These are phyloP conservation scores for Cromileptes altivelis DNA, from an alignment of 2,113 vertebrate species.

Conservation along the genomic window DNA sequence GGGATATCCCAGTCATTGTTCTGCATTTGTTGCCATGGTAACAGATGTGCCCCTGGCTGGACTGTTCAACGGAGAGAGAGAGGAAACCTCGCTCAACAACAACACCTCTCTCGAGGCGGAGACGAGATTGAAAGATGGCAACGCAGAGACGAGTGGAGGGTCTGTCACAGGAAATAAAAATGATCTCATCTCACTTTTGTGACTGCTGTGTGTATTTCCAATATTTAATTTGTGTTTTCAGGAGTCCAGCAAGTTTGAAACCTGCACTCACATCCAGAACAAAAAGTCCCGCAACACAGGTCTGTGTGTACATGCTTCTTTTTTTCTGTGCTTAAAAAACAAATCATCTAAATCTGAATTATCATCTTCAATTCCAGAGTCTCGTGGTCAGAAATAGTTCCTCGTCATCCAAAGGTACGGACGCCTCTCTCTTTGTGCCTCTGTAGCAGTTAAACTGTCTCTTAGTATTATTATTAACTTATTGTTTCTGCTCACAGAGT, in stretches of 20 bases:
- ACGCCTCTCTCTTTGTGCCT: not conserved
- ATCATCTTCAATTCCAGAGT: conserved; percentile 40
- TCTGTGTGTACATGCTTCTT: conserved; percentile 28
- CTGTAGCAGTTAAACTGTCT: not conserved
- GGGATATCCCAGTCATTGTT: conserved; percentile 47
- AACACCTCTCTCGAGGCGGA: conserved; percentile 28
- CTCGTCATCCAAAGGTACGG: conserved; percentile 67
- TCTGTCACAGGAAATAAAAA: not conserved
- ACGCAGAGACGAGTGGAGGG: conserved; percentile 38
- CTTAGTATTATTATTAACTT: conserved; percentile 15
- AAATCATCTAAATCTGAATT: conserved; percentile 1
- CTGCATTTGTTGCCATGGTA: conserved; percentile 57
- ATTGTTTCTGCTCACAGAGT: conserved; percentile 54
- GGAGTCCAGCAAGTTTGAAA: conserved; percentile 42
- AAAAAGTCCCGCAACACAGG: conserved; percentile 47
- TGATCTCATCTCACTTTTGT: not conserved
- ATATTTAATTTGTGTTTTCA: conserved; percentile 47
- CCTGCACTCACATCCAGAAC: conserved; percentile 41
- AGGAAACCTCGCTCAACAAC: conserved; percentile 18
- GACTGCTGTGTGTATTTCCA: not conserved
- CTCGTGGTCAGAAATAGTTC: conserved; percentile 15
- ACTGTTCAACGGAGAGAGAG: conserved; percentile 70
- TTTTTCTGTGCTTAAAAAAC: conserved; percentile 4
- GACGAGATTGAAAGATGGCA: conserved; percentile 36
- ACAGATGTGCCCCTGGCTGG: conserved; percentile 69